These are phyloP conservation scores for Drosophila leonis DNA, from an alignment of 2,888 invertebrate genomes.

Conservation along the genomic window DNA sequence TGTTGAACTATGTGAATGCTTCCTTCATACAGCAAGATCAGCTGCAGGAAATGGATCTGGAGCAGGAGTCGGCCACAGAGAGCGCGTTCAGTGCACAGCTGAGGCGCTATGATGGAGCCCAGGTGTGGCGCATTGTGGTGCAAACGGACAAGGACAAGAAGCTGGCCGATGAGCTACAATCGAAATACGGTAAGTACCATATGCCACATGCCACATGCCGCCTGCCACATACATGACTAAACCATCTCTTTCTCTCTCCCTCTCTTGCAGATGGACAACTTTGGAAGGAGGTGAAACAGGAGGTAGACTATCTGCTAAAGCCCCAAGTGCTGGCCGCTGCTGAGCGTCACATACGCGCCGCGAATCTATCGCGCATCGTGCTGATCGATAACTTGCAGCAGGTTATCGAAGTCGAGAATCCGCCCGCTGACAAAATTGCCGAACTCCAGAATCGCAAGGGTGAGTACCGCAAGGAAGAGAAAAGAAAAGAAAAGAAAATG, in stretches of 20 bases:
- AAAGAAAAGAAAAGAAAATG: neutral
- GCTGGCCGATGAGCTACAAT: conserved; percentile 86
- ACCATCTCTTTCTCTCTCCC: neutral
- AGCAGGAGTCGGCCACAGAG: conserved; percentile 30
- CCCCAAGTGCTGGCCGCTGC: conserved; percentile 88
- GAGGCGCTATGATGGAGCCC: conserved; percentile 91
- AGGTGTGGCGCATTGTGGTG: conserved; percentile 90
- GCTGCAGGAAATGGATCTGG: conserved; percentile 34
- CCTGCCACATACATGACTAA: neutral
- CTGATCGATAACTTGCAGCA: conserved; percentile 92
- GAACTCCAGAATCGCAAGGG: conserved; percentile 90
- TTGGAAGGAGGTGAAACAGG: conserved; percentile 85
- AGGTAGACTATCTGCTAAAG: conserved; percentile 90
- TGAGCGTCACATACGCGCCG: conserved; percentile 87
- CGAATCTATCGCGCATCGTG: conserved; percentile 89
- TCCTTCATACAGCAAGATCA: conserved; percentile 63
- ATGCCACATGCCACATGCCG: neutral
- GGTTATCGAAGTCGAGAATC: conserved; percentile 93
- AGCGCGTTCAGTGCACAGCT: conserved; percentile 70
- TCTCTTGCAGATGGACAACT: conserved; percentile 80
- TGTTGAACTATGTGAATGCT: conserved; percentile 82
- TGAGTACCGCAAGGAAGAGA: conserved; percentile 80
- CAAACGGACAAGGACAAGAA: conserved; percentile 86
- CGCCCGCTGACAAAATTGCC: conserved; percentile 89
- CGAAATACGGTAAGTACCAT: conserved; percentile 87